Evolutionary conservation across 2,113 vertebrate genomes (phyloP), one percentile per base, ranked within the genome.

Genomic region (Tupaia tana): DNA sequence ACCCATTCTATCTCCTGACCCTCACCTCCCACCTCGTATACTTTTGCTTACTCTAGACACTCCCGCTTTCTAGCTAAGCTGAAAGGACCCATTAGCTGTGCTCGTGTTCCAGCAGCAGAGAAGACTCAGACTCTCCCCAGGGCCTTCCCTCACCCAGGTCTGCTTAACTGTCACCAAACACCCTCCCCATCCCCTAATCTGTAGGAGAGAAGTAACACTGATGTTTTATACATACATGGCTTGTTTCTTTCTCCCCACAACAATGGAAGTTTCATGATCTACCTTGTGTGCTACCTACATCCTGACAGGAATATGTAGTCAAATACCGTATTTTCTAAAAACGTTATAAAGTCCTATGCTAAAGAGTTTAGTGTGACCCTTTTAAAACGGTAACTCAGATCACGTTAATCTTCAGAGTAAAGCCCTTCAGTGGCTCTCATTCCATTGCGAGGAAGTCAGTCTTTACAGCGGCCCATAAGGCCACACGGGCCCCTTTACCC

Each of bases 81-180:
- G 24, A 66, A 85, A 83, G 24, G 90, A 91, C n/a, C 74, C n/a
- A 10, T 19, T 74, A 4, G n/a, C 25, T 67, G 6, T 90, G 27
- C 52, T 88, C 70, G 74, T n/a, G 31, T 13, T 79, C 14, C 31
- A 1, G 0, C 6, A 70, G 54, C 58, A 64, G 43, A 19, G 18
- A 90, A 92, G 52, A 92, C 13, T 87, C 12, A 43, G 43, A 43
- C 64, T 67, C 6, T 18, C 10, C 73, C 24, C 43, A 43, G 63
- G 34, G 16, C 63, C 52, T 88, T 86, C 52, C 16, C 87, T 85
- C 13, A 64, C 15, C 31, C 59, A 83, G 34, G 74, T 85, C 64
- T 93, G 43, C 20, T 97, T 81, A 80, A 85, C 43, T 66, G 27
- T 67, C 58, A 88, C 19, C 52, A 86, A 94, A 87, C 58, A 66